Evolutionary conservation across 2,797 vertebrate genomes (phyloP).

Genomic region (Uromys caudimaculatus): DNA sequence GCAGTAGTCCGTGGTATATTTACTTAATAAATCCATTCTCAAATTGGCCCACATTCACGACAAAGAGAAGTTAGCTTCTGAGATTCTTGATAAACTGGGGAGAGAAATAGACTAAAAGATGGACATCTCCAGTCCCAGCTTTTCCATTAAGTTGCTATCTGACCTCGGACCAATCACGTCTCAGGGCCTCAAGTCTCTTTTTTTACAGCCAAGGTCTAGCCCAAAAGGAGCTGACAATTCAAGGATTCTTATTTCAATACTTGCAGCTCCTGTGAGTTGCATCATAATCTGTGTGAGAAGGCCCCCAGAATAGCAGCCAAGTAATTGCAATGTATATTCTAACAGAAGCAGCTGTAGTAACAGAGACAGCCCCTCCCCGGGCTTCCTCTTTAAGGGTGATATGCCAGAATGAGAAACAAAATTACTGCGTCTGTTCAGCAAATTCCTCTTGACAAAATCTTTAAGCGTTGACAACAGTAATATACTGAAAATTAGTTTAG

Average conservation of each 20-base stretch:
- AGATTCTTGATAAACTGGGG: background rate
- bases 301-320: slow-evolving; percentile 78
- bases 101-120: background rate
- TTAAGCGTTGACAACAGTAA: slow-evolving; percentile 90
- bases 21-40: slow-evolving; percentile 71
- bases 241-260: slow-evolving; percentile 54
- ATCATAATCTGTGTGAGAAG: slow-evolving; percentile 65
- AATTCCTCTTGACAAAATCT: slow-evolving; percentile 91
- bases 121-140: background rate
- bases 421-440: slow-evolving; percentile 90
- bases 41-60: background rate
- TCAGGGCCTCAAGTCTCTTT: background rate
- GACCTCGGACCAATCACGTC: slow-evolving; percentile 19
- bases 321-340: slow-evolving; percentile 85
- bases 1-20: slow-evolving; percentile 56
- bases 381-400: slow-evolving; percentile 86
- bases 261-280: slow-evolving; percentile 3
- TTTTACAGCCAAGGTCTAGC: background rate
- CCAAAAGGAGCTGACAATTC: background rate
- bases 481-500: slow-evolving; percentile 91
- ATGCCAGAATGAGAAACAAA: slow-evolving; percentile 88
- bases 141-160: background rate
- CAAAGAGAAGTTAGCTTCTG: background rate
- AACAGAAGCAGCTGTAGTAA: slow-evolving; percentile 85
- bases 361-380: slow-evolving; percentile 62